Base-by-base conservation (phyloP, 2,888 invertebrate genomes). In the Achlya flavicornis region DNA sequence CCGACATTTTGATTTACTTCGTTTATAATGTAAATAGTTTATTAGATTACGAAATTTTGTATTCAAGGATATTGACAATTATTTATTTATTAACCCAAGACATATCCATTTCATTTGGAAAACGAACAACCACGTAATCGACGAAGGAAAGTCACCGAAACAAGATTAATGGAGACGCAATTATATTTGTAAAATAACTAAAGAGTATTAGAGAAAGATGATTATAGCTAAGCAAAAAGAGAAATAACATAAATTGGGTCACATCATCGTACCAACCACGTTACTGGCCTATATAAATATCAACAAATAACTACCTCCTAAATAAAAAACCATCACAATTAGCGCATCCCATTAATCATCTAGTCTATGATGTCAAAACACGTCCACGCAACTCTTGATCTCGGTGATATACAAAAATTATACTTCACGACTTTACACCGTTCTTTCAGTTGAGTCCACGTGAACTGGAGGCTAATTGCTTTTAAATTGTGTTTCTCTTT, bases 311-410 rank as follows among this genome's bases (percentile, higher is more conserved):
- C 80, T 83, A 77, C 73, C 85, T 83, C 85, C 82, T 87, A 90
- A 89, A 89, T 90, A 90, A 87, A 81, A 85, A 82, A 70, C 71
- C 69, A 72, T 73, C 81, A 81, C 87, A 88, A 91, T 91, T 89
- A 90, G 83, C 79, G 80, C 68, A 66, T 70, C 74, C 83, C 92
- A 91, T 93, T 89, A 88, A 92, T 93, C 92, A 93, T 86, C 81
- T 38, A 70, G 76, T 80, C 81, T 81, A 84, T 85, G 83, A 80
- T 90, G 92, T 92, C 92, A 91, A 81, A 89, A 89, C 87, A 89
- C 79, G 82, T 89, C 88, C 81, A 83, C 86, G 77, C 74, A 79
- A 72, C 86, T 89, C 89, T 82, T 87, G 90, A 90, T 92, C 90
- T 89, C 75, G 61, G 79, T 80, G 81, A 82, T 76, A 83, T 85